Evolutionary conservation across 2,113 vertebrate genomes (phyloP).

Genomic region (Periophthalmus modestus): DNA sequence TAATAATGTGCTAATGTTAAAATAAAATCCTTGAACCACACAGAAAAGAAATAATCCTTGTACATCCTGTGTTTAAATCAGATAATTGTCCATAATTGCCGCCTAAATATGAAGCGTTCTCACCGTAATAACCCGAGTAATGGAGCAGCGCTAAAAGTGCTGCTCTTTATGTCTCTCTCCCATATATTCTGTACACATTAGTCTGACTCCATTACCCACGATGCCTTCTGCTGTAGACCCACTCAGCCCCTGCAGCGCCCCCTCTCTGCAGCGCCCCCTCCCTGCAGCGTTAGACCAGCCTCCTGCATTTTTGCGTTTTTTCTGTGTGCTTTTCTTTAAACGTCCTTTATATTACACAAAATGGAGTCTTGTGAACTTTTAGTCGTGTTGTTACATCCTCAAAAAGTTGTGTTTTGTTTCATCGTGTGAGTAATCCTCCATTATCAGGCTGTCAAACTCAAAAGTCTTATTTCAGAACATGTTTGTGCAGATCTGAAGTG

Average conservation of each 20-base stretch:
- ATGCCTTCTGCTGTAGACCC: conserved; percentile 28
- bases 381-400: no score
- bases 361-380: no score
- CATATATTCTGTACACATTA: conserved; percentile 39
- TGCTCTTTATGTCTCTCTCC: conserved; percentile 17
- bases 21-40: background rate
- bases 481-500: no score
- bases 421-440: no score
- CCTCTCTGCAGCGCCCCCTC: conserved; percentile 11
- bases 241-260: conserved; percentile 8
- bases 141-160: background rate
- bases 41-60: background rate
- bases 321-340: conserved; percentile 13
- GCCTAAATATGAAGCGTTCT: background rate
- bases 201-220: conserved; percentile 39
- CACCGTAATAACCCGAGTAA: conserved; percentile 7
- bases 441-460: no score
- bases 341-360: no score
- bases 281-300: conserved; percentile 57
- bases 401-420: no score
- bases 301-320: conserved; percentile 39
- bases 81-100: background rate
- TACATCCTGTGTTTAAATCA: background rate
- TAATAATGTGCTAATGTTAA: background rate
- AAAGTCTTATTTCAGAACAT: no score